These are phyloP conservation scores for Drosophila falleni DNA, from an alignment of 2,888 invertebrate species.

Conservation along the genomic window DNA sequence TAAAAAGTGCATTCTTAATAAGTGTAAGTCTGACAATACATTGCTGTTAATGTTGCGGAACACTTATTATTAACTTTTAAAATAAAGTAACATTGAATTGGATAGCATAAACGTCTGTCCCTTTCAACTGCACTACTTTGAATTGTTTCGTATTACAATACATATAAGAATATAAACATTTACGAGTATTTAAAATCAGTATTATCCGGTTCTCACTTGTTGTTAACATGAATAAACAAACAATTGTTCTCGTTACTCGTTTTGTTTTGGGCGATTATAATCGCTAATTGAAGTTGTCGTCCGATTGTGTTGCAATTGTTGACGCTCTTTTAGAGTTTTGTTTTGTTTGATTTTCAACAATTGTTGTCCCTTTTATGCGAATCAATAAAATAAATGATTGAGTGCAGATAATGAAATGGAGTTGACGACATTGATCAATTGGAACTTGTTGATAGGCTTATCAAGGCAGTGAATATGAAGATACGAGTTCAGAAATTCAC, in stretches of 20 bases:
- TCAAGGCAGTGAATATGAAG: not conserved
- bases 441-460: not conserved
- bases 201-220: constrained; percentile 50
- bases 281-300: constrained; percentile 62
- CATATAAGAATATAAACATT: not conserved
- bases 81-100: not conserved
- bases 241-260: constrained; percentile 11
- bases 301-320: constrained; percentile 53
- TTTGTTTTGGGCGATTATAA: constrained; percentile 44
- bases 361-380: constrained; percentile 24
- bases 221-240: constrained; percentile 8
- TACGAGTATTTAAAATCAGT: constrained; percentile 23
- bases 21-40: no score
- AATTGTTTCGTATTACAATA: not conserved
- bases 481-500: not conserved
- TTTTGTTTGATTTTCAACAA: constrained; percentile 39
- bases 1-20: no score
- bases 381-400: constrained; percentile 55
- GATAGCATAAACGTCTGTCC: not conserved
- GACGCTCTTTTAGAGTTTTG: constrained; percentile 28
- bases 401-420: constrained; percentile 36
- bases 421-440: constrained; percentile 33
- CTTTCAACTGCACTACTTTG: not conserved
- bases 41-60: not conserved
- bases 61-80: not conserved